A percentile compares a stretch with the other conserved stretches of the same genome.
phyloP scores from a whole-genome alignment of 2,113 vertebrate genomes.

The Rousettus leschenaultii region DNA sequence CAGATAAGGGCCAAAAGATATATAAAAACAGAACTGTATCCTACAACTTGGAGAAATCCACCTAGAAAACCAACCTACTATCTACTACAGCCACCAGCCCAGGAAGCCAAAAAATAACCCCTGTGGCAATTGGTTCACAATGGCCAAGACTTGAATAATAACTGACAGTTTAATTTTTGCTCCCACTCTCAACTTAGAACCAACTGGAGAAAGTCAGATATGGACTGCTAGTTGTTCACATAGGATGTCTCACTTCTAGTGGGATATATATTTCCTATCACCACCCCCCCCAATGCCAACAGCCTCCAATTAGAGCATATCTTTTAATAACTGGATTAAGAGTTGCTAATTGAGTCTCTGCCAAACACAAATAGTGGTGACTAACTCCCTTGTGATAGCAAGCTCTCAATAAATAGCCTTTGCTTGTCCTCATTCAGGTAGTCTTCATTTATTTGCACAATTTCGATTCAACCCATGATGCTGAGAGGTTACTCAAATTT shows the following conservation, averaged over 20 bases:
- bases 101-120: neutral
- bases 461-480: neutral
- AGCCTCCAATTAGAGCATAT: neutral
- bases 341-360: neutral
- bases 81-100: neutral
- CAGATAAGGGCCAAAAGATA: neutral
- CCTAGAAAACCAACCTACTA: neutral
- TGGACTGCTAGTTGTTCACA: neutral
- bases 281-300: neutral
- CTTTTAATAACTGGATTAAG: neutral
- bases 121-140: neutral
- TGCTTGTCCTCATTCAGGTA: neutral
- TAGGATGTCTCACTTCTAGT: neutral
- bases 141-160: neutral
- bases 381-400: neutral
- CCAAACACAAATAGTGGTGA: neutral
- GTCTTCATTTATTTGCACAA: neutral
- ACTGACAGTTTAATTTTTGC: neutral
- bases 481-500: neutral
- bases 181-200: neutral
- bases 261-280: neutral
- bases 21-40: neutral
- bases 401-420: neutral
- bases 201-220: neutral
- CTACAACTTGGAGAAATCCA: neutral